Base-by-base conservation (phyloP, 2,113 vertebrate species). In the Stegastes partitus region DNA sequence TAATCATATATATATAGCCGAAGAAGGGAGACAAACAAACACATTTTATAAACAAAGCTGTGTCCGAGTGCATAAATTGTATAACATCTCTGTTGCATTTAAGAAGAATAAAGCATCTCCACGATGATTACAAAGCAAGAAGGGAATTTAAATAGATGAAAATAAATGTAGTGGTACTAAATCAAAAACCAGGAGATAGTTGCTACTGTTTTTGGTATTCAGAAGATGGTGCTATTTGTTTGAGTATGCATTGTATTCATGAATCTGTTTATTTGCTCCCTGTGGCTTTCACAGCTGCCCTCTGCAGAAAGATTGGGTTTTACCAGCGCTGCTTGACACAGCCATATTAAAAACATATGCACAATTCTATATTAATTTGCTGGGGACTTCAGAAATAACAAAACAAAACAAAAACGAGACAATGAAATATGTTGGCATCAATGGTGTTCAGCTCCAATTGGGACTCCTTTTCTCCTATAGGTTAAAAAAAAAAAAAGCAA, bases 211-310 rank as follows among this genome's bases (percentile, higher is more conserved):
- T 92, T 92, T 86, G 76, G 68, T 91, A 94, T 93, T 93, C 93
- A 88, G 91, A 91, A 93, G 91, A 93, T 88, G 91, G 90, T 92
- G 88, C 89, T 93, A 91, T 94, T 93, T 94, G 88, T 94, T 93
- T 92, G 89, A 93, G 89, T 89, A 93, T 92, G 91, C 87, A 91
- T 90, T 86, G 79, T 90, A 83, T 92, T 89, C 87, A 92, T 90
- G 86, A 91, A 90, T 88, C 73, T 92, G 84, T 91, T 92, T 89
- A 87, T 90, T 85, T 91, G 82, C 82, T 90, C 86, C 88, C 91
- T 37, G 81, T 87, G 81, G 85, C 87, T 89, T 87, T 83, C 82
- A 68, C 86, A 87, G 87, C 82, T 91, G 85, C 87, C 90, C 87
- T 91, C 65, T 81, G 72, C 62, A 84, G 80, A 88, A 85, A 89